These are phyloP conservation scores for Acanthosoma haemorrhoidale DNA, from an alignment of 2,888 invertebrate species.

Conservation along the genomic window DNA sequence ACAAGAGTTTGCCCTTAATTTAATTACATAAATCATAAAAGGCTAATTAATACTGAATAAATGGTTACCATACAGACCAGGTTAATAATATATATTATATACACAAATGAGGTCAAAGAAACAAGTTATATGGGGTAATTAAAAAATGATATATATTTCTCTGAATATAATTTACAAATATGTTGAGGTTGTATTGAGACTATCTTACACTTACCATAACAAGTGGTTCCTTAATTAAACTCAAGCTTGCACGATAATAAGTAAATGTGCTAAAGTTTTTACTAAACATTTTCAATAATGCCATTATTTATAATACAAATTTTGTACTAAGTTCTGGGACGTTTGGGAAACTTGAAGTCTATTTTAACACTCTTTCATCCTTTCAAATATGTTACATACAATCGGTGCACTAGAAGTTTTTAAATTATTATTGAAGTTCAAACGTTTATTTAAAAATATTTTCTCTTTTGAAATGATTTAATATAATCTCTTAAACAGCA, in stretches of 20 bases:
- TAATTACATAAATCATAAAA: too few species aligned
- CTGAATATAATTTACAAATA: slow-evolving; percentile 22
- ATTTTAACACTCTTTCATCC: neutral
- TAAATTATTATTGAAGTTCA: neutral
- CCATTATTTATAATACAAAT: neutral
- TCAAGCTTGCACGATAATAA: neutral
- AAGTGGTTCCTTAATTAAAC: neutral
- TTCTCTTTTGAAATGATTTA: neutral
- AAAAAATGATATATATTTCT: slow-evolving; percentile 9
- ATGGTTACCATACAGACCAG: too few species aligned
- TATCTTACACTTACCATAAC: slow-evolving; percentile 11
- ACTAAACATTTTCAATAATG: neutral
- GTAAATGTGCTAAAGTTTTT: neutral
- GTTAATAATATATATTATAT: too few species aligned
- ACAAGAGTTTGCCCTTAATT: too few species aligned
- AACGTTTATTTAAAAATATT: neutral
- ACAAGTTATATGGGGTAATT: neutral
- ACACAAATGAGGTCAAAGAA: neutral
- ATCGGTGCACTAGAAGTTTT: neutral
- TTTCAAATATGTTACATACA: neutral
- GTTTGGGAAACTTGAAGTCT: neutral
- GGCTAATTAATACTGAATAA: too few species aligned
- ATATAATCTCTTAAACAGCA: neutral
- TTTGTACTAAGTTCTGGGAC: neutral
- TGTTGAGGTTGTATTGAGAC: slow-evolving; percentile 8